Conservation (phyloP, 2,888 invertebrate genomes). For the Mesodorylaimus sp. region DNA sequence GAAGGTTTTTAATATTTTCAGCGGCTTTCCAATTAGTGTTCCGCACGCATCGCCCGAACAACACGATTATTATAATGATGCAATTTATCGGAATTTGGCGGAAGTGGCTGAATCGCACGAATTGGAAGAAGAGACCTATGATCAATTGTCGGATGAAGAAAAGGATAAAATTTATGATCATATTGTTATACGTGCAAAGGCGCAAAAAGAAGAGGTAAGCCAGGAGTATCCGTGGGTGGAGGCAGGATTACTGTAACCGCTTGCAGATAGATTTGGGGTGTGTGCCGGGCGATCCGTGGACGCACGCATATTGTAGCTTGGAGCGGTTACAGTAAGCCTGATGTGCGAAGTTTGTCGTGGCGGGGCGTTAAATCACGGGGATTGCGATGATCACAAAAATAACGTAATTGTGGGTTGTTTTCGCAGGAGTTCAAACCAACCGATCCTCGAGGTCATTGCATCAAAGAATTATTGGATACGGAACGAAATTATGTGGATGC, state of each 20-base stretch:
- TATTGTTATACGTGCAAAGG: constrained; percentile 13
- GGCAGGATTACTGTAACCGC: too few species aligned
- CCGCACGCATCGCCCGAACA: constrained; percentile 40
- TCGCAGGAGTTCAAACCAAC: constrained; percentile 25
- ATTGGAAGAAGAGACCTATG: constrained; percentile 17
- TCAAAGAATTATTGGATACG: constrained; percentile 72
- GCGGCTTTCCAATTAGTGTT: constrained; percentile 49
- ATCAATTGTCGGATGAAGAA: constrained; percentile 10
- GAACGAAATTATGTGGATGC: constrained; percentile 92
- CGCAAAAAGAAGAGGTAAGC: constrained; percentile 7
- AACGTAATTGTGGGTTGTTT: too few species aligned
- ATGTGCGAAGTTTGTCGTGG: too few species aligned
- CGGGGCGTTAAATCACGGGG: too few species aligned
- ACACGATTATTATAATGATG: constrained; percentile 26
- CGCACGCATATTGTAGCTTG: too few species aligned
- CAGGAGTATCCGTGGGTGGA: too few species aligned
- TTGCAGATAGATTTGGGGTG: too few species aligned
- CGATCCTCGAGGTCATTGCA: constrained; percentile 68
- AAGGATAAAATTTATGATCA: constrained; percentile 18
- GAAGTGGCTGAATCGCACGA: constrained; percentile 27
- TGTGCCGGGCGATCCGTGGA: too few species aligned
- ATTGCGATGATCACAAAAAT: too few species aligned
- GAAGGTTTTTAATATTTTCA: constrained; percentile 35
- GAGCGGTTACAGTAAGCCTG: too few species aligned
- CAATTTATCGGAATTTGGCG: constrained; percentile 35